Conservation (phyloP, 2,113 vertebrate genomes). For the Ceyx cyanopectus region DNA sequence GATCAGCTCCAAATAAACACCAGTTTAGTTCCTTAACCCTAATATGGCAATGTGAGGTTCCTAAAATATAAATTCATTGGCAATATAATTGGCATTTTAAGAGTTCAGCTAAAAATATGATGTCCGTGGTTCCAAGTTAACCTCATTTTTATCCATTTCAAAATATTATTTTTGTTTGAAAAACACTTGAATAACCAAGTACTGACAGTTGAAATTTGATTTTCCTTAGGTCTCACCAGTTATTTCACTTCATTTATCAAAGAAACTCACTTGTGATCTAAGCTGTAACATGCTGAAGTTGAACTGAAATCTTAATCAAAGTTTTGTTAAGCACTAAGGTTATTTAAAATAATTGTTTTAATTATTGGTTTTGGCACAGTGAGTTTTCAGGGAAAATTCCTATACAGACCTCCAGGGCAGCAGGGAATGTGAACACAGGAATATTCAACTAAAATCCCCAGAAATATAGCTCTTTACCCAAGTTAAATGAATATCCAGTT, state of each 20-base stretch:
- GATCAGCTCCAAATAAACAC: not conserved
- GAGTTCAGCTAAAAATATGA: not conserved
- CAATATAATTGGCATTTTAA: not conserved
- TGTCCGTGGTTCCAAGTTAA: not conserved
- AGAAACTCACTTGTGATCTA: not conserved
- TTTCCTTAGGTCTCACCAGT: not conserved
- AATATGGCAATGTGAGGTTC: not conserved
- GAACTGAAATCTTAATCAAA: not conserved
- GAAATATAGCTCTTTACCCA: not conserved
- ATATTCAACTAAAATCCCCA: not conserved
- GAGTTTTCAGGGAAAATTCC: not conserved
- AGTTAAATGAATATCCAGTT: not conserved
- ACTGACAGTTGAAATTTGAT: not conserved
- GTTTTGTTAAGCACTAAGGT: not conserved
- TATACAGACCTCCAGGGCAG: not conserved
- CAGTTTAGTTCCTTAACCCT: conserved; percentile 6
- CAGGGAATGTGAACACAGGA: not conserved
- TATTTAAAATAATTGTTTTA: not conserved
- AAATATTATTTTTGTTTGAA: not conserved
- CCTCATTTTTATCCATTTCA: not conserved
- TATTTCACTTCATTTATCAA: not conserved
- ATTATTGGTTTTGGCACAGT: not conserved
- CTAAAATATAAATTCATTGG: not conserved
- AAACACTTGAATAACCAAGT: not conserved
- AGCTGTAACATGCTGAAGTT: not conserved